Conservation (phyloP, 2,888 invertebrate species). For the Leucophora obtusa region DNA sequence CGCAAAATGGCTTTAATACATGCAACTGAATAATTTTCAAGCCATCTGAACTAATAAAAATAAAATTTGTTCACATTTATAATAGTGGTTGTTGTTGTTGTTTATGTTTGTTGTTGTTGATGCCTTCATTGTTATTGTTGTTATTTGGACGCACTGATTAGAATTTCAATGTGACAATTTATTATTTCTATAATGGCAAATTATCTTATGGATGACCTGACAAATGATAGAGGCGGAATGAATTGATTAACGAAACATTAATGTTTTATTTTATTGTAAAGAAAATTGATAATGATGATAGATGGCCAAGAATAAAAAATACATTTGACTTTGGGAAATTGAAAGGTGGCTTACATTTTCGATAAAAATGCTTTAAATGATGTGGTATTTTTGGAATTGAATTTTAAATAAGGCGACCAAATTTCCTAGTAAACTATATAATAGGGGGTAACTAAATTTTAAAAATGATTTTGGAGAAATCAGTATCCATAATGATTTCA, state of each 20-base stretch:
- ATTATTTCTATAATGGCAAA: conserved; percentile 45
- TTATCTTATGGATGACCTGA: conserved; percentile 45
- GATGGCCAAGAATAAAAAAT: neutral
- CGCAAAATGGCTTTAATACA: conserved; percentile 50
- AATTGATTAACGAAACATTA: conserved; percentile 46
- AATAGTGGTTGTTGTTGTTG: neutral
- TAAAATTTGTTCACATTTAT: neutral
- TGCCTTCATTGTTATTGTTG: conserved; percentile 21
- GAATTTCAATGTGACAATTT: conserved; percentile 50
- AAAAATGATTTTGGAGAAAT: too few species aligned
- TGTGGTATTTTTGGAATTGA: too few species aligned
- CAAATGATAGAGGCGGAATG: conserved; percentile 40
- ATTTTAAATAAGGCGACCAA: too few species aligned
- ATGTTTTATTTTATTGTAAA: conserved; percentile 13
- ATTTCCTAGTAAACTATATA: too few species aligned
- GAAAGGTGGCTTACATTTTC: too few species aligned
- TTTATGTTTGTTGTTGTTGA: neutral
- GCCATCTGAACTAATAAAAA: neutral
- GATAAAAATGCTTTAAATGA: too few species aligned
- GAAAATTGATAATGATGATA: neutral
- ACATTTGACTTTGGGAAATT: neutral
- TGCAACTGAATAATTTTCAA: conserved; percentile 39
- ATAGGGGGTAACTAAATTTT: too few species aligned
- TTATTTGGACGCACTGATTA: conserved; percentile 49
- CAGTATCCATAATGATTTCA: too few species aligned